Evolutionary conservation across 2,888 invertebrate genomes (phyloP).

Genomic region (Neocrepidodera transversa): DNA sequence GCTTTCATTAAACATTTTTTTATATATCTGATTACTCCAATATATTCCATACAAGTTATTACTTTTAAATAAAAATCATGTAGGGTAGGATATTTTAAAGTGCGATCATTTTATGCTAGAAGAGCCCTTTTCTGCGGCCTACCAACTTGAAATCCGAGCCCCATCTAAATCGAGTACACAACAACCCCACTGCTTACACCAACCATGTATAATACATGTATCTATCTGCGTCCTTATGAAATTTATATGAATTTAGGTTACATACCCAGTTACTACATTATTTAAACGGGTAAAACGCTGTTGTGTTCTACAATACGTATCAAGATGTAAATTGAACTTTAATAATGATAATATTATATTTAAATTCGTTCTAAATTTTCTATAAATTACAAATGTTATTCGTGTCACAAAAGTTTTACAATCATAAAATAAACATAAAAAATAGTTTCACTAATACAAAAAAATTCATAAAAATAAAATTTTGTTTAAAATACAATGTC

Average conservation of each 20-base stretch:
- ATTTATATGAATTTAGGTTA: conserved; percentile 55
- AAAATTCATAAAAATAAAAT: too few species aligned
- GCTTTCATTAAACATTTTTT: too few species aligned
- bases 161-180: background rate
- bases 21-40: conserved; percentile 9
- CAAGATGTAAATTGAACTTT: too few species aligned
- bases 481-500: too few species aligned
- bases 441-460: too few species aligned
- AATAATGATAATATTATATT: too few species aligned
- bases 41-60: conserved; percentile 14
- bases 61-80: too few species aligned
- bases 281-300: conserved; percentile 47
- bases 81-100: conserved; percentile 46
- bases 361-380: too few species aligned
- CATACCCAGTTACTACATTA: conserved; percentile 54
- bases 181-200: conserved; percentile 25
- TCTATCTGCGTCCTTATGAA: conserved; percentile 59
- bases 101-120: conserved; percentile 45
- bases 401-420: too few species aligned
- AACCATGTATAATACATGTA: conserved; percentile 57
- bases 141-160: conserved; percentile 29
- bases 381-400: too few species aligned
- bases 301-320: conserved; percentile 36
- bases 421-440: too few species aligned
- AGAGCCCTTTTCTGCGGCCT: conserved; percentile 47